Evolutionary conservation across 2,888 invertebrate genomes (phyloP).

Genomic region (Branchellion lobata): DNA sequence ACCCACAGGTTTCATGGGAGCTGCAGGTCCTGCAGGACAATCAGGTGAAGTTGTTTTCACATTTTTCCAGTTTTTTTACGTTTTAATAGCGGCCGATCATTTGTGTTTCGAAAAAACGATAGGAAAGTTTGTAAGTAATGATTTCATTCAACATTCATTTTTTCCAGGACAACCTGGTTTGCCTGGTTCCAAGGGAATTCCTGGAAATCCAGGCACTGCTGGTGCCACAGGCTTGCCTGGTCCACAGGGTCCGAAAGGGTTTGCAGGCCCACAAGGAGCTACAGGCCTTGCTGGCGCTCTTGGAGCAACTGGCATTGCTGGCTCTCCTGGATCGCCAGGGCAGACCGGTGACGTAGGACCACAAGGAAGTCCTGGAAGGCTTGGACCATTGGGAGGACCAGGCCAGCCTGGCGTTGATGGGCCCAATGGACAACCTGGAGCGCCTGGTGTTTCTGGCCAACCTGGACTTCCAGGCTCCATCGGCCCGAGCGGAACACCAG

Average conservation of each 20-base stretch:
- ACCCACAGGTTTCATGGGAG: constrained; percentile 17
- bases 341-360: constrained; percentile 41
- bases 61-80: too few relatives aligned
- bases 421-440: not conserved
- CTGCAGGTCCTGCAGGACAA: constrained; percentile 6
- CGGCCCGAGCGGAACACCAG: not conserved
- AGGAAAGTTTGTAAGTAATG: not conserved
- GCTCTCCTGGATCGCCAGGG: constrained; percentile 43
- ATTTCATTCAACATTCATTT: constrained; percentile 11
- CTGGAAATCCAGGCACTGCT: constrained; percentile 40
- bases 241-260: constrained; percentile 33
- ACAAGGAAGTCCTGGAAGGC: constrained; percentile 38
- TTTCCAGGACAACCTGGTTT: constrained; percentile 35
- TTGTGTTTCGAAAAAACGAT: not conserved
- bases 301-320: constrained; percentile 42
- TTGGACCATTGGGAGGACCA: constrained; percentile 18
- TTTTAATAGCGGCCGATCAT: too few relatives aligned
- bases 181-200: constrained; percentile 31
- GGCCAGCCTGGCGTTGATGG: constrained; percentile 13
- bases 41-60: too few relatives aligned
- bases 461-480: constrained; percentile 10
- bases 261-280: constrained; percentile 21
- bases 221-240: constrained; percentile 48
- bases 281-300: constrained; percentile 38
- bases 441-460: not conserved